These are phyloP conservation scores for Dynastes tityus DNA, from an alignment of 2,888 invertebrate genomes.

Conservation along the genomic window DNA sequence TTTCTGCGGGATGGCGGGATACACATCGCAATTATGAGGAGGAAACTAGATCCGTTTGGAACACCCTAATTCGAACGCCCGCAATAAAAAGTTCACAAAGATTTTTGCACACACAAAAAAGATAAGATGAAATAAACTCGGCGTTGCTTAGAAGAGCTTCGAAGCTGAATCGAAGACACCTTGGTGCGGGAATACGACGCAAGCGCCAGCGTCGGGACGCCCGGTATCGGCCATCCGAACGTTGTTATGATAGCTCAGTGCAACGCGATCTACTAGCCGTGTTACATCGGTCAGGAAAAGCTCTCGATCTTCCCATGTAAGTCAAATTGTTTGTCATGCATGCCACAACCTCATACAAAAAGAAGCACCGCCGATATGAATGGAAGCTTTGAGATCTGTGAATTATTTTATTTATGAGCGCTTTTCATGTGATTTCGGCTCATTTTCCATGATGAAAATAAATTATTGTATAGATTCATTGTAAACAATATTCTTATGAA, in stretches of 20 bases:
- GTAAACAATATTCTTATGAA: too few species aligned
- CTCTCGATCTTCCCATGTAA: constrained; percentile 55
- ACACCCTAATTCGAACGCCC: constrained; percentile 9
- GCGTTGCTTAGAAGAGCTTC: constrained; percentile 22
- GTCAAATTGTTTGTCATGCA: constrained; percentile 51
- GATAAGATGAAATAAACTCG: constrained; percentile 39
- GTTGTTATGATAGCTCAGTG: constrained; percentile 55
- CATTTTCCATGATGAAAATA: background rate
- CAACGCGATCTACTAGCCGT: constrained; percentile 54
- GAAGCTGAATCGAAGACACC: constrained; percentile 58
- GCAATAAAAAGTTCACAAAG: constrained; percentile 38
- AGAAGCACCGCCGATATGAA: constrained; percentile 31
- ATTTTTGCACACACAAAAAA: constrained; percentile 27
- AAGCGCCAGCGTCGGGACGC: constrained; percentile 56
- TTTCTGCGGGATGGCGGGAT: constrained; percentile 2
- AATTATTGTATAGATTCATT: background rate
- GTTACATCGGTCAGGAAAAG: constrained; percentile 53
- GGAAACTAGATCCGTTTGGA: background rate
- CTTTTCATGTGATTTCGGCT: background rate
- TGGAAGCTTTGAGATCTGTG: constrained; percentile 18
- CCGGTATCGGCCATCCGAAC: constrained; percentile 55
- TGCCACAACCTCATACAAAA: constrained; percentile 37
- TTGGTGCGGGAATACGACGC: constrained; percentile 56
- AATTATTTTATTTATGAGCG: constrained; percentile 6
- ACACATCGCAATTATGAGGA: constrained; percentile 26